phyloP scores from a whole-genome alignment of 2,113 vertebrate genomes.

The Pelvicachromis taeniatus region DNA sequence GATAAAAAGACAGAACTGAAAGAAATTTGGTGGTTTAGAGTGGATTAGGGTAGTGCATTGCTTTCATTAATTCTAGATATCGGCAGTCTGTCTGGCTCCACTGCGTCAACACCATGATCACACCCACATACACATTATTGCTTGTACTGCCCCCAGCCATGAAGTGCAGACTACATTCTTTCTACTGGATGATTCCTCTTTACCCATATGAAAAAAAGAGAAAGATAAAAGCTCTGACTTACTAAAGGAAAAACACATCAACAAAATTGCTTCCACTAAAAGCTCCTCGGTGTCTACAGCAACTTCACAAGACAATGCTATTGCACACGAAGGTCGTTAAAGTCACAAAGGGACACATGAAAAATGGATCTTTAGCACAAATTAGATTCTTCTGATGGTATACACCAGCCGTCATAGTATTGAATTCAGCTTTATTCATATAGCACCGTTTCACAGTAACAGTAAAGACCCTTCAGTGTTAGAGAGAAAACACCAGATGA shows the following conservation, averaged over 20 bases:
- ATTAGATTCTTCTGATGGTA: background rate
- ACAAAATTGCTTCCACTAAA: background rate
- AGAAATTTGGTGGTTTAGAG: background rate
- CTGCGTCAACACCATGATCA: conserved; percentile 9
- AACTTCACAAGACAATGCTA: background rate
- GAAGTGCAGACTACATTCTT: background rate
- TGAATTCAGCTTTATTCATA: background rate
- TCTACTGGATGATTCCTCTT: conserved; percentile 6
- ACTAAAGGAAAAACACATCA: background rate
- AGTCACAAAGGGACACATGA: background rate
- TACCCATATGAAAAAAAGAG: background rate
- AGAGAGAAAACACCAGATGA: background rate
- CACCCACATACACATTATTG: conserved; percentile 8
- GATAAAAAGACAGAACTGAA: background rate
- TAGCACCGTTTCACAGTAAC: background rate
- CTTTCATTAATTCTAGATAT: conserved; percentile 25
- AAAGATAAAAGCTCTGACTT: background rate
- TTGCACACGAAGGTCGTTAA: background rate
- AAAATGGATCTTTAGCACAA: background rate
- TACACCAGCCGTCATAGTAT: background rate
- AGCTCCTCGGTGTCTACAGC: background rate
- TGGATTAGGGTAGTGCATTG: background rate
- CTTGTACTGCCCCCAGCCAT: conserved; percentile 15
- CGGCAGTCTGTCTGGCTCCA: conserved; percentile 17
- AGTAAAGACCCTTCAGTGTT: background rate